Evolutionary conservation across 2,888 invertebrate species (phyloP), one percentile per base, ranked within the genome.

Genomic region (Catocala sponsa): DNA sequence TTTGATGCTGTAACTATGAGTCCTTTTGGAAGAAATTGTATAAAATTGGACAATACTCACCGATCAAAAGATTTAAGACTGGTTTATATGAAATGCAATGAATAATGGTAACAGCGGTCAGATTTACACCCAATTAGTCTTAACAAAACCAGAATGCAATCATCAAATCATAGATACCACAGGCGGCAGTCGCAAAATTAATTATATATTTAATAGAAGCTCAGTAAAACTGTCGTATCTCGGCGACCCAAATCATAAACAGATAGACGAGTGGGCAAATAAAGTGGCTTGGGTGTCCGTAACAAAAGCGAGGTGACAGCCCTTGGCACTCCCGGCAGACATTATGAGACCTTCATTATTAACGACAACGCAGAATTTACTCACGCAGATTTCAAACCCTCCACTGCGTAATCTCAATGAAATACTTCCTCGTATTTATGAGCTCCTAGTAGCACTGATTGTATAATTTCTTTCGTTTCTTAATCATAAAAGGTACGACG

Each of bases 341-440:
- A 82, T 84, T 78, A 80, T 75, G 79, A 76, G 76, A 67, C 76
- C 74, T 76, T 78, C 70, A 76, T 82, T 79, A 82, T 81, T 78
- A 81, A 83, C 79, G 79, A 78, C 71, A 68, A 70, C 68, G 59
- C 63, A 59, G 53, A 72, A 72, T 70, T 71, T 71, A 75, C 72
- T 75, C 72, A 13, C 69, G 44, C 65, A 68, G 70, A 78, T 74
- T 70, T 57, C 46, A 68, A 60, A 54, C 70, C 74, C 68, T 70
- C 65, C 62, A 71, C 70, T 76, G 63, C 63, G 72, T 74, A 70
- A 79, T 77, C 72, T 70, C 70, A 68, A 74, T 78, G 66, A 76
- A 72, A 72, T 63, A 72, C 65, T 57, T 58, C 48, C 65, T 72
- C 63, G 68, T 69, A 71, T 79, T 80, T 75, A 74, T 70, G 71